phyloP scores from a whole-genome alignment of 1,140 invertebrate species.

The Pseudomyrmex gracilis region DNA sequence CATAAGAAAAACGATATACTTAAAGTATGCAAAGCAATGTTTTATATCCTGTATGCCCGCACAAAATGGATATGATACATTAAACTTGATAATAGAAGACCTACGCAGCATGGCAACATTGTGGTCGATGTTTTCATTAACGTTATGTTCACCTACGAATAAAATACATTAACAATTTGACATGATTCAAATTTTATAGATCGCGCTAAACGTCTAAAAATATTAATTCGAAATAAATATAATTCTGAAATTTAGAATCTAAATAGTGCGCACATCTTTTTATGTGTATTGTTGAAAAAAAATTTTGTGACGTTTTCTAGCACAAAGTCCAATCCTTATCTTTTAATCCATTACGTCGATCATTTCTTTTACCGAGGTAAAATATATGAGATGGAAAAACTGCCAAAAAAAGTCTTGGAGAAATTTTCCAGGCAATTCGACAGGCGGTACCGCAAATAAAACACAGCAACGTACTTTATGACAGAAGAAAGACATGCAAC shows the following conservation, averaged over 20 bases:
- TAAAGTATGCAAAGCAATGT: slow-evolving; percentile 38
- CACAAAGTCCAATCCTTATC: neutral
- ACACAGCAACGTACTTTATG: slow-evolving; percentile 23
- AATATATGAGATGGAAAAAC: neutral
- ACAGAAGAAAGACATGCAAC: neutral
- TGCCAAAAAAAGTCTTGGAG: slow-evolving; percentile 11
- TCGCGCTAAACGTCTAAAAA: neutral
- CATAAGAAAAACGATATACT: slow-evolving; percentile 33
- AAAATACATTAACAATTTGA: slow-evolving; percentile 33
- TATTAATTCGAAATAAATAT: slow-evolving; percentile 3
- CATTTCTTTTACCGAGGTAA: neutral
- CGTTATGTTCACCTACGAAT: slow-evolving; percentile 24
- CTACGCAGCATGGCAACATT: slow-evolving; percentile 1
- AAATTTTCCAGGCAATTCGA: slow-evolving; percentile 22
- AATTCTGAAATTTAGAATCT: slow-evolving; percentile 3
- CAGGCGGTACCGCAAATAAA: slow-evolving; percentile 26
- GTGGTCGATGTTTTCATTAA: slow-evolving; percentile 43
- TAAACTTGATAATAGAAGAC: slow-evolving; percentile 54
- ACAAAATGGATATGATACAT: slow-evolving; percentile 47
- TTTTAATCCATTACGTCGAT: neutral
- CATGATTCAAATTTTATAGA: slow-evolving; percentile 4
- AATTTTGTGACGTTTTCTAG: neutral
- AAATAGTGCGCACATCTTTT: neutral
- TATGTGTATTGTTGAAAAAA: neutral
- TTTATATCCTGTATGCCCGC: slow-evolving; percentile 47